Base-by-base conservation (phyloP, 1,140 invertebrate species). In the Pemphigus obesinymphae region DNA sequence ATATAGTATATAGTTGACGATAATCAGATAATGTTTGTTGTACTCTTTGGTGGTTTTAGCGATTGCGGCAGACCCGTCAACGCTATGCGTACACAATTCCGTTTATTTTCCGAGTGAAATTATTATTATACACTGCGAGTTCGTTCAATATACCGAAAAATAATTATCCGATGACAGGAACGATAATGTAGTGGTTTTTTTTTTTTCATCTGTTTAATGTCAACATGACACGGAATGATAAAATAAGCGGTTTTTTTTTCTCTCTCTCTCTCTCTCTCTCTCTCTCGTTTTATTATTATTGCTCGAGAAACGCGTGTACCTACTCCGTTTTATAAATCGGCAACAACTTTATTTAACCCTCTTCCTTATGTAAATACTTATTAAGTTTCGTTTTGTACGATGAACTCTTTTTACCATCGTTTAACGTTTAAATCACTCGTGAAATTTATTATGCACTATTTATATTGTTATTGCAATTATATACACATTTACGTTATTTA, bases 241-340 rank as follows among this genome's bases (percentile, higher is more conserved):
- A 50, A 73, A 73, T 34, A 34, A 73, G n/a, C 23, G 13, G 66
- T 26, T 3, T 72, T 48, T 72, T 15, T 48, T 72, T 48, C 48
- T 50, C 5, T n/a, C n/a, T n/a, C n/a, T n/a, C n/a, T n/a, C n/a
- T n/a, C n/a, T n/a, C n/a, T n/a, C n/a, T n/a, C n/a, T n/a, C n/a
- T n/a, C n/a, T n/a, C n/a, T n/a, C n/a, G n/a, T n/a, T 29, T 73
- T 34, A 13, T 40, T 23, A 2, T 2, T 50, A 48, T 50, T 73
- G 31, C 26, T 20, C 1, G 0, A 17, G 23, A n/a, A 50, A 31
- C 8, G 43, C 23, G 23, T n/a, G 50, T 50, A 13, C 10, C n/a
- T 40, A 45, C 8, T 73, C 34, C 43, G 26, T 73, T 70, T 72
- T 31, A 31, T 73, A 50, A 73, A 73, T 50, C 70, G n/a, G 23